Percentiles rank a stretch among this genome's conserved stretches.
Evolutionary conservation across 2,113 vertebrate genomes (phyloP).

Genomic region (Eolophus roseicapilla): DNA sequence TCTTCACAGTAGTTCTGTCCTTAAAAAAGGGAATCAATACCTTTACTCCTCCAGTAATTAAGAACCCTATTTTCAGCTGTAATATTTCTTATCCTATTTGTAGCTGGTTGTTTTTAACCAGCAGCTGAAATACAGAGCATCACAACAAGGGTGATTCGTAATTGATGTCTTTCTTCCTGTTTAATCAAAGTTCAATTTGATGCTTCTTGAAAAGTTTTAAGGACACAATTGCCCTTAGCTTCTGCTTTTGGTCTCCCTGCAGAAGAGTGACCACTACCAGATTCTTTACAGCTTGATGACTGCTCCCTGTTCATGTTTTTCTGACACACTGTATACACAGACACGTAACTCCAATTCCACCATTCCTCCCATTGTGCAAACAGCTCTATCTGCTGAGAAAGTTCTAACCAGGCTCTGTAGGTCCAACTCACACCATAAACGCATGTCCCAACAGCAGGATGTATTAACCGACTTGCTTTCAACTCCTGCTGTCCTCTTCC

Average conservation of each 20-base stretch:
- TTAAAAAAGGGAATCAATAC: background rate
- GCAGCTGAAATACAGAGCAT: background rate
- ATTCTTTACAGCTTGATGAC: background rate
- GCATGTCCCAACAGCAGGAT: background rate
- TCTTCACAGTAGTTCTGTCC: background rate
- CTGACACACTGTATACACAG: background rate
- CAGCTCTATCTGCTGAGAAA: background rate
- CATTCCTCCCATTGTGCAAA: background rate
- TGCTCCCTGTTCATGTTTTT: background rate
- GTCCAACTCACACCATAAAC: background rate
- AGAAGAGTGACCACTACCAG: background rate
- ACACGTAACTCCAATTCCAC: background rate
- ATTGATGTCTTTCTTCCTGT: background rate
- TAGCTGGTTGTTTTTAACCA: background rate
- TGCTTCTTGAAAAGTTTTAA: background rate
- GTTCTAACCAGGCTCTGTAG: conserved; percentile 7
- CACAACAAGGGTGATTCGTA: background rate
- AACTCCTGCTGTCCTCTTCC: background rate
- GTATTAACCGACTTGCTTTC: background rate
- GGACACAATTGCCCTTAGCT: background rate
- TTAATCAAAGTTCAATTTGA: background rate
- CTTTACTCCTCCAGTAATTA: background rate
- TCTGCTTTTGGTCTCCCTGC: background rate
- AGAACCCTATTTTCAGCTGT: background rate
- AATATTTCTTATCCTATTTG: background rate